phyloP scores from a whole-genome alignment of 2,888 invertebrate genomes.

The Drosophila cognata region DNA sequence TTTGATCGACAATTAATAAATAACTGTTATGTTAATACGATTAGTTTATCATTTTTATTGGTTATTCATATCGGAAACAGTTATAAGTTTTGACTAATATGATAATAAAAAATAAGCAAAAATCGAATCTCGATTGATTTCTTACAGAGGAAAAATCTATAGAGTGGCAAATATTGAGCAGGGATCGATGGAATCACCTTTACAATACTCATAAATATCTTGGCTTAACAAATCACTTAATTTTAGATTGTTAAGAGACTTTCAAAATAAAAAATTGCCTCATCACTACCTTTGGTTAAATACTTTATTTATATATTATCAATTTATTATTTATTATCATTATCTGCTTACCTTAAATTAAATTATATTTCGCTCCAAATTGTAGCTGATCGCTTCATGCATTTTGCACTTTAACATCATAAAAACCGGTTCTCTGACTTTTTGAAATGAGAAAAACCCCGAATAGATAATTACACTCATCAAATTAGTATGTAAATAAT shows the following conservation, averaged over 20 bases:
- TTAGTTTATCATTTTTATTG: not conserved
- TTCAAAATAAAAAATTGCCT: not conserved
- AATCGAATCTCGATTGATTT: not conserved
- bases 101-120: not conserved
- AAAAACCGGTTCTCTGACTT: not conserved
- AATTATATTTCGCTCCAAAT: not conserved
- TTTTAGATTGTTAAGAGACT: not conserved
- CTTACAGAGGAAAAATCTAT: not conserved
- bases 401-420: not conserved
- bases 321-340: not conserved
- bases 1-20: not conserved
- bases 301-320: not conserved
- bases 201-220: not conserved
- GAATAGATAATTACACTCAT: not conserved
- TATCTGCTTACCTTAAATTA: not conserved
- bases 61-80: not conserved
- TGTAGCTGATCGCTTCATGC: not conserved
- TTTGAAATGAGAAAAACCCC: not conserved
- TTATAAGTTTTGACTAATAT: not conserved
- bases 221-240: not conserved
- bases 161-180: not conserved
- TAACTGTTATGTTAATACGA: not conserved
- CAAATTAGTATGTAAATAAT: not conserved
- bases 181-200: not conserved
- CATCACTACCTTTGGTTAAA: not conserved